Base-by-base conservation (phyloP, 2,888 invertebrate genomes). In the Proisotoma minuta region DNA sequence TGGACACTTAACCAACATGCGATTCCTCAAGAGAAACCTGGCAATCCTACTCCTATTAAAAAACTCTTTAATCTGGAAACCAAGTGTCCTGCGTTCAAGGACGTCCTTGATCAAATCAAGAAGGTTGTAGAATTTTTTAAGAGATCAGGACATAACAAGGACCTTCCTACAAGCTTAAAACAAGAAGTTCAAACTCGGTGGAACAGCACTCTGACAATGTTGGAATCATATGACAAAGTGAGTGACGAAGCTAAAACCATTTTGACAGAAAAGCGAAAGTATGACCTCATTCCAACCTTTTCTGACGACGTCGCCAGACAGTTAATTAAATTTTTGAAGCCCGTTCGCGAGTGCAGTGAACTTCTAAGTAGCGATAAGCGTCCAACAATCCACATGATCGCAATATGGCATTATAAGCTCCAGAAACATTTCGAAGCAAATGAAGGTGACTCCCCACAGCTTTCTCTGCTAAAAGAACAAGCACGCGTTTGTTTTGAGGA, bases 161-260 rank as follows among this genome's bases (percentile, higher is more conserved):
- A 56, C 54, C 18, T 34, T 12, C 1, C 20, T 48, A 23, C 39
- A 2, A 24, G 40, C 3, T 27, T 62, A 29, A 62, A 62, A 20
- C 58, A 62, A 26, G 62, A 62, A n/a, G 43, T 50, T 4, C 5
- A 15, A 20, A 61, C 61, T 4, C 39, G 62, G 0, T 62, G 62
- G 62, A 57, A 57, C 18, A 22, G 22, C 15, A 1, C 40, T 28
- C 50, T 62, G 1, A 43, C 10, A 2, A 62, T 62, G 62, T 22
- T 62, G 15, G 43, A 62, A 23, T 62, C 62, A 2, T 57, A 43
- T 18, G 2, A 28, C 4, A 51, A 51, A 10, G 12, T 51, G 1
- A 10, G 12, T 1, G 43, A 39, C 3, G 43, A 62, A 20, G 52
- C 57, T 1, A 62, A 57, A 23, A 20, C 49, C 23, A 22, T 62